Percentiles rank a stretch among this genome's conserved stretches.
phyloP scores from a whole-genome alignment of 2,113 vertebrate genomes.

The Crotophaga sulcirostris region DNA sequence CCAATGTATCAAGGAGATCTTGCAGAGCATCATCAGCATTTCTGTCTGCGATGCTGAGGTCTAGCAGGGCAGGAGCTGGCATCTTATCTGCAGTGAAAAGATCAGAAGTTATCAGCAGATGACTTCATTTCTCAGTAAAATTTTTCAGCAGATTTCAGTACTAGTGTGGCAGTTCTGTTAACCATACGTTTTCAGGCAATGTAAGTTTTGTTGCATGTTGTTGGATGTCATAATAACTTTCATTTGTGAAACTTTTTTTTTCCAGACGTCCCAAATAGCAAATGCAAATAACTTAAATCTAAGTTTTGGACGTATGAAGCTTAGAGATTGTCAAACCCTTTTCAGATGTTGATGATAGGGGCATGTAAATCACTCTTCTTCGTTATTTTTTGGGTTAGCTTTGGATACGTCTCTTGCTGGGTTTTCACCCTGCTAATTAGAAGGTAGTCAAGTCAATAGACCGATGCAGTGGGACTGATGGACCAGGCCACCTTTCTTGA shows the following conservation, averaged over 20 bases:
- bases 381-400: background rate
- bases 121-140: background rate
- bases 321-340: background rate
- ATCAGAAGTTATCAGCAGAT: background rate
- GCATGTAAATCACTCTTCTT: background rate
- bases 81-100: background rate
- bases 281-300: background rate
- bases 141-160: background rate
- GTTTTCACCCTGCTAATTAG: background rate
- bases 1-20: background rate
- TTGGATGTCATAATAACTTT: background rate
- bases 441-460: background rate
- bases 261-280: background rate
- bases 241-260: background rate
- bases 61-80: background rate
- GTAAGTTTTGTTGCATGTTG: background rate
- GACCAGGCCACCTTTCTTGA: background rate
- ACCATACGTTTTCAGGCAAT: background rate
- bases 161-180: background rate
- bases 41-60: background rate
- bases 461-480: background rate
- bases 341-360: background rate
- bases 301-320: background rate
- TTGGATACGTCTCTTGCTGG: background rate
- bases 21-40: background rate